Conservation (phyloP, 2,797 vertebrate genomes). For the Pseudochromis fuscus region DNA sequence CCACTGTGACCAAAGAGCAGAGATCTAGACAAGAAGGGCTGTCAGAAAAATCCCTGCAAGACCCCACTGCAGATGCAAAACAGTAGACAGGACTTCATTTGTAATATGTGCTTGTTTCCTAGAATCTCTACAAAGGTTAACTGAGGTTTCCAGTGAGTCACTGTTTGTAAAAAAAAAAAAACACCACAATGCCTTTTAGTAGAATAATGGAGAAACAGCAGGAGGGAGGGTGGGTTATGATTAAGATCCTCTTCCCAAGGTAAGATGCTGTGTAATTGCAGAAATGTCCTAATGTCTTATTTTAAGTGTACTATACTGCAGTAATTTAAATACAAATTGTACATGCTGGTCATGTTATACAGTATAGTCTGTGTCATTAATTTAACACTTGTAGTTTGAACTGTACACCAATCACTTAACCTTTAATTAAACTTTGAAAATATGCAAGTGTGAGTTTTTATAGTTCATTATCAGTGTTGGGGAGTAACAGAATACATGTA, state of each 20-base stretch:
- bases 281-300: constrained; percentile 63
- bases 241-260: constrained; percentile 64
- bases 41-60: constrained; percentile 62
- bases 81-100: constrained; percentile 47
- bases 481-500: too few species aligned
- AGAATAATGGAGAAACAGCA: constrained; percentile 1
- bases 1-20: constrained; percentile 85
- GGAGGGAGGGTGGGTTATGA: background rate
- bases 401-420: constrained; percentile 57
- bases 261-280: constrained; percentile 55
- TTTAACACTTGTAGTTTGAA: constrained; percentile 60
- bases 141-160: constrained; percentile 37
- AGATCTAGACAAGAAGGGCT: constrained; percentile 81
- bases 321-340: constrained; percentile 69
- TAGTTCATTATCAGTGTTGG: constrained; percentile 24
- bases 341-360: constrained; percentile 84
- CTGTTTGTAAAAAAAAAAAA: constrained; percentile 56
- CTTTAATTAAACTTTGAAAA: constrained; percentile 55
- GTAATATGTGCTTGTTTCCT: constrained; percentile 19
- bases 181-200: constrained; percentile 42
- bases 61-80: constrained; percentile 50
- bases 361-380: constrained; percentile 57
- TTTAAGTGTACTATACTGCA: constrained; percentile 51
- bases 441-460: background rate
- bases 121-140: constrained; percentile 27